Percentiles rank a stretch among this genome's conserved stretches.
These are phyloP conservation scores for Diglossa brunneiventris DNA, from an alignment of 2,113 vertebrate species.

Conservation along the genomic window DNA sequence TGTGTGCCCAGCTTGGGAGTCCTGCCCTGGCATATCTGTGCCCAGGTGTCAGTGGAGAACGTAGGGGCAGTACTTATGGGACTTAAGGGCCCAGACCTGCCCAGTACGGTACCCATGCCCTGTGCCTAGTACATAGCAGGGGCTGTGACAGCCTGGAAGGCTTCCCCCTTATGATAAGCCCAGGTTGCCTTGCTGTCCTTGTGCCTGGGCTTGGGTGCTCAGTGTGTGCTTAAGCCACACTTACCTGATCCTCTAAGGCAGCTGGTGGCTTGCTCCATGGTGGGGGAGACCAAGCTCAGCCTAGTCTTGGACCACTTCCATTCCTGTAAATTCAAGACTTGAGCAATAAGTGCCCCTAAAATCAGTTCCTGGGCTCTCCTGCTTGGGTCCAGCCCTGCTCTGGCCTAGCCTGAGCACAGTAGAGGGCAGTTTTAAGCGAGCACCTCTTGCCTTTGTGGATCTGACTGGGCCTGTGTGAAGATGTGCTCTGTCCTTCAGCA, in stretches of 20 bases:
- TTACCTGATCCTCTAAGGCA: slow-evolving; percentile 1
- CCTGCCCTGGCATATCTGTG: background rate
- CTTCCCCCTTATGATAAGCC: background rate
- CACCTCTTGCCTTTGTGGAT: background rate
- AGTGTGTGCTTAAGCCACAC: background rate
- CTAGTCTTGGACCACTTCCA: slow-evolving; percentile 7
- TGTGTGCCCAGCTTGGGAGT: background rate
- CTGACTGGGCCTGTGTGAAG: background rate
- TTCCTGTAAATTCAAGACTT: slow-evolving; percentile 6
- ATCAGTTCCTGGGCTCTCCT: background rate
- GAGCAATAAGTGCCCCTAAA: slow-evolving; percentile 50
- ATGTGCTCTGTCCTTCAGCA: background rate
- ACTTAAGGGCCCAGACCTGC: background rate
- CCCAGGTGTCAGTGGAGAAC: slow-evolving; percentile 17
- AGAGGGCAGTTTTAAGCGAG: background rate
- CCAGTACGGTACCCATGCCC: slow-evolving; percentile 6
- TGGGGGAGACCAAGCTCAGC: background rate
- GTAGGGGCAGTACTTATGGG: slow-evolving; percentile 1
- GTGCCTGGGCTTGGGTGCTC: slow-evolving; percentile 26
- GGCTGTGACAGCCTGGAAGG: background rate
- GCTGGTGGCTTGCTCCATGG: background rate
- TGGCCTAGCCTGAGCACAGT: background rate
- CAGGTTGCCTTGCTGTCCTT: background rate
- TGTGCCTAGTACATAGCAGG: background rate
- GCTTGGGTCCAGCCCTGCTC: background rate